phyloP scores from a whole-genome alignment of 2,113 vertebrate species.

The Columbina picui region DNA sequence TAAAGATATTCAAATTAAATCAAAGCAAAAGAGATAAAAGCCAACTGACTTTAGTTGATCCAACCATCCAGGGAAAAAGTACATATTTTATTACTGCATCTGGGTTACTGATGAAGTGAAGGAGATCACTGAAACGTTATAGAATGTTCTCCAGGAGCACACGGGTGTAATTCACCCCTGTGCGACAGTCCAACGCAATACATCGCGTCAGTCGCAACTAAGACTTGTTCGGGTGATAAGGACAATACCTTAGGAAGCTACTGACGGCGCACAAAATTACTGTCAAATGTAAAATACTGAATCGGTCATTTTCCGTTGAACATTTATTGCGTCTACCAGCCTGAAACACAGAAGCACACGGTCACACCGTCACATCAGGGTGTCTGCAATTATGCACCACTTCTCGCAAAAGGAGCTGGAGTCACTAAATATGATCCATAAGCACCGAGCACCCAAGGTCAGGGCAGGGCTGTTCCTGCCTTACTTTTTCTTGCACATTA shows the following conservation, averaged over 20 bases:
- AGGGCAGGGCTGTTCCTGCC: not conserved
- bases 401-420: not conserved
- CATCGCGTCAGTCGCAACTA: not conserved
- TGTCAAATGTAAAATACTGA: not conserved
- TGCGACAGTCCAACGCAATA: not conserved
- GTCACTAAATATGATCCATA: not conserved
- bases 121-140: not conserved
- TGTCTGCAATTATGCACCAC: rapidly evolving
- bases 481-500: not conserved
- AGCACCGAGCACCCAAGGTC: not conserved
- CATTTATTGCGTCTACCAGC: not conserved
- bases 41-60: not conserved
- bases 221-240: not conserved
- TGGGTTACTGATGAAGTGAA: not conserved
- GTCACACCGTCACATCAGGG: not conserved
- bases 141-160: not conserved
- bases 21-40: conserved; percentile 48
- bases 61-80: not conserved
- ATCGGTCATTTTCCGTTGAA: not conserved
- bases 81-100: not conserved
- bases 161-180: not conserved
- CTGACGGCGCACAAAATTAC: not conserved
- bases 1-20: conserved; percentile 40
- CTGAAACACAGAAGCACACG: not conserved
- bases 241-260: not conserved